A percentile compares a stretch with the other conserved stretches of the same genome.
Conservation (phyloP, 2,113 vertebrate species). For the Thunnus thynnus region DNA sequence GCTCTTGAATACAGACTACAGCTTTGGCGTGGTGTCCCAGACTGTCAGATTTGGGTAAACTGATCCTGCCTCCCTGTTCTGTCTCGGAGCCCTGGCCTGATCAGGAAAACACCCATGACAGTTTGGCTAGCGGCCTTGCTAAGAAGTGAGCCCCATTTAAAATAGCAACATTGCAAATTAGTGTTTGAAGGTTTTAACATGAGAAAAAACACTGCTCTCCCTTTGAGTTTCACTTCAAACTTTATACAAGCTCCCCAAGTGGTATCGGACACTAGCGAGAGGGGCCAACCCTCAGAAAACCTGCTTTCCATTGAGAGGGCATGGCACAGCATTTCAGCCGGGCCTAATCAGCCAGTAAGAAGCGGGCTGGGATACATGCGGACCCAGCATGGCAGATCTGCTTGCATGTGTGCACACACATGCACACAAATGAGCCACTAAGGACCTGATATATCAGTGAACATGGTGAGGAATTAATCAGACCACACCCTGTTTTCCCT, state of each 20-base stretch:
- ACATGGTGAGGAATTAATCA: conserved; percentile 62
- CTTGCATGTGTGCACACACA: conserved; percentile 23
- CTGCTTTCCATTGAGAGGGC: conserved; percentile 66
- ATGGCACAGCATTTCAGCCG: conserved; percentile 70
- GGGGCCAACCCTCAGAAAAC: conserved; percentile 50
- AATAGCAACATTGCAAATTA: conserved; percentile 76
- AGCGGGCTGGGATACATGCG: conserved; percentile 36
- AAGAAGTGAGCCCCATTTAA: conserved; percentile 60
- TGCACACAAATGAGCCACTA: conserved; percentile 38
- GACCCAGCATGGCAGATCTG: conserved; percentile 40
- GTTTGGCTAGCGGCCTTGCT: conserved; percentile 66
- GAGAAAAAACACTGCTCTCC: conserved; percentile 57
- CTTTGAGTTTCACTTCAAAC: conserved; percentile 59
- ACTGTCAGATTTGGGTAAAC: conserved; percentile 76
- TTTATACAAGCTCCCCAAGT: conserved; percentile 57
- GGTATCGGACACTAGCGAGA: conserved; percentile 48
- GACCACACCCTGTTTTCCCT: conserved; percentile 16
- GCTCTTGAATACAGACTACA: conserved; percentile 60
- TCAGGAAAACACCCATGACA: conserved; percentile 74
- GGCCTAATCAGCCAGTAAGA: conserved; percentile 64
- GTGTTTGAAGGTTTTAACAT: conserved; percentile 70
- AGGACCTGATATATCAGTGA: conserved; percentile 48
- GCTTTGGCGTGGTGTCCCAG: conserved; percentile 70
- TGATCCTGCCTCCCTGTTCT: conserved; percentile 69
- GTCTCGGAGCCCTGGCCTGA: conserved; percentile 51